A percentile compares a stretch with the other conserved stretches of the same genome.
Conservation (phyloP, 2,797 vertebrate species). For the Falco berigora region DNA sequence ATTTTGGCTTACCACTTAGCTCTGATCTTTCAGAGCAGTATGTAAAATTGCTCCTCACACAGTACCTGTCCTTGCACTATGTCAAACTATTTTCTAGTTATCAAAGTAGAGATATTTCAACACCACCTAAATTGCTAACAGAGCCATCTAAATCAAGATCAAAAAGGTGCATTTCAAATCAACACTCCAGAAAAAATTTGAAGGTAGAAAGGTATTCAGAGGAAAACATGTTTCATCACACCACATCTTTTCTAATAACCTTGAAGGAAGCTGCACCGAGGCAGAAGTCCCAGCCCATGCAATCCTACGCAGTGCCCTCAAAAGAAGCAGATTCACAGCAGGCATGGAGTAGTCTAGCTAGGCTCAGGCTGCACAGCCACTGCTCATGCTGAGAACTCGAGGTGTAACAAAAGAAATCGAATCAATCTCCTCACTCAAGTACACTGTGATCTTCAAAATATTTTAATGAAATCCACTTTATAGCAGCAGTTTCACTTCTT, state of each 20-base stretch:
- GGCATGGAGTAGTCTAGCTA: neutral
- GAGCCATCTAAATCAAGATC: neutral
- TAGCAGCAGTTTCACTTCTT: neutral
- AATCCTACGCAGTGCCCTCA: neutral
- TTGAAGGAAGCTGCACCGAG: neutral
- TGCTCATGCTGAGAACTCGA: neutral
- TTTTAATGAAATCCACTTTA: neutral
- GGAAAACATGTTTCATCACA: neutral
- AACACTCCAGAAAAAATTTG: neutral
- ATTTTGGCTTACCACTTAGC: neutral
- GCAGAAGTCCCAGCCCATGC: neutral
- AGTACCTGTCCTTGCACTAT: neutral
- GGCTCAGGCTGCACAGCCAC: neutral
- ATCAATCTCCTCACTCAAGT: neutral
- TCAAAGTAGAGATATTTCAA: conserved; percentile 10
- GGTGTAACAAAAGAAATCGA: neutral
- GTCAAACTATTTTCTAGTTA: neutral
- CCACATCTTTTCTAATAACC: neutral
- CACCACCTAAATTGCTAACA: neutral
- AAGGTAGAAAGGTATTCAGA: neutral
- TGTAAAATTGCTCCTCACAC: neutral
- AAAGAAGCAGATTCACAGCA: neutral
- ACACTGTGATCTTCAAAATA: neutral
- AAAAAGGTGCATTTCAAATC: neutral
- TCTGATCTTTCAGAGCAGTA: neutral